Evolutionary conservation across 1,140 invertebrate species (phyloP).

Genomic region (Drosophila saltans): DNA sequence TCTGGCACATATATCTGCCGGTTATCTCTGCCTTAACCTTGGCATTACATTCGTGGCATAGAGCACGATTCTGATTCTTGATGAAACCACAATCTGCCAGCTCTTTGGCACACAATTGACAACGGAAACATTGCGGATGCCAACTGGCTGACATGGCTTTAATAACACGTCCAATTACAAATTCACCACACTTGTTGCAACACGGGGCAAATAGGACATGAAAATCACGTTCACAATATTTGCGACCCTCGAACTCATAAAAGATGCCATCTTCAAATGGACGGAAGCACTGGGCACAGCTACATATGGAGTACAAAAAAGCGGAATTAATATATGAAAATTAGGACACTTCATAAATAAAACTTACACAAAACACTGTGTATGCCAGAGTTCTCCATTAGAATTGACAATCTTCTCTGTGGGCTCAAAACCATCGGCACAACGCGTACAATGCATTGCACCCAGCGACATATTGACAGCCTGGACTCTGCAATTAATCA

Average conservation of each 20-base stretch:
- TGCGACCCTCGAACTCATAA: constrained; percentile 99
- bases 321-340: not conserved
- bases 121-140: constrained; percentile 99
- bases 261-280: constrained; percentile 99
- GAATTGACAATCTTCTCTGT: constrained; percentile 99
- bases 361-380: constrained; percentile 99
- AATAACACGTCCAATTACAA: constrained; percentile 98
- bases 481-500: constrained; percentile 68
- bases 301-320: constrained; percentile 82
- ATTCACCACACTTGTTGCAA: constrained; percentile 98
- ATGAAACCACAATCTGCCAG: constrained; percentile 99
- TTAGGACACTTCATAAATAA: not conserved
- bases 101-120: constrained; percentile 95
- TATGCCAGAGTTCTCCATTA: constrained; percentile 99
- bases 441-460: constrained; percentile 96
- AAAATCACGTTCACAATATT: constrained; percentile 99
- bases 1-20: constrained; percentile 99
- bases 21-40: constrained; percentile 96
- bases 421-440: constrained; percentile 95
- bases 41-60: constrained; percentile 99
- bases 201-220: constrained; percentile 99
- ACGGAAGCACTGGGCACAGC: constrained; percentile 99
- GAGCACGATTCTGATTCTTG: constrained; percentile 94
- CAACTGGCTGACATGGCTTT: constrained; percentile 99
- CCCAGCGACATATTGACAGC: constrained; percentile 89